phyloP scores from a whole-genome alignment of 2,797 vertebrate species.

The Typhlichthys eigenmanni region DNA sequence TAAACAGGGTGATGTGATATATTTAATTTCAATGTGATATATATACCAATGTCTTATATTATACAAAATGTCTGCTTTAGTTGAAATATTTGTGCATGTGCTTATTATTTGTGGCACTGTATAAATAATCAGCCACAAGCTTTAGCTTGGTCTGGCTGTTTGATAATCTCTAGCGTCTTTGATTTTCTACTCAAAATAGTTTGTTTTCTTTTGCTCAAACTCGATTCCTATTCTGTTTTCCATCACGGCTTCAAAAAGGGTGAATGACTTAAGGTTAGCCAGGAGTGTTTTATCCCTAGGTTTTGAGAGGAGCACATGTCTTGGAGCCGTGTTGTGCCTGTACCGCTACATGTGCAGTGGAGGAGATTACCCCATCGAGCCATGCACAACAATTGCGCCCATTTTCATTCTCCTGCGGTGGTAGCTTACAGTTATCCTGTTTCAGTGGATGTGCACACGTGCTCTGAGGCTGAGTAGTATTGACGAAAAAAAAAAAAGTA shows the following conservation, averaged over 20 bases:
- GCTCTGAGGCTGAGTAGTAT: constrained; percentile 41
- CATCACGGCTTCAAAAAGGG: background rate
- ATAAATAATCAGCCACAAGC: background rate
- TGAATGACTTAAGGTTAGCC: constrained; percentile 15
- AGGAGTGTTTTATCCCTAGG: constrained; percentile 1
- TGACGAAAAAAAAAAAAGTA: constrained; percentile 43
- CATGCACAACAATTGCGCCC: constrained; percentile 9
- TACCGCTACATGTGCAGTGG: constrained; percentile 2
- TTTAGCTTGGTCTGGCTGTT: background rate
- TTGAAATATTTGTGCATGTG: too few relatives aligned
- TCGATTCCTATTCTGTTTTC: background rate
- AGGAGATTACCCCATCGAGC: constrained; percentile 9
- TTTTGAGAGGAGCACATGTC: background rate
- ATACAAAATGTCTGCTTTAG: too few relatives aligned
- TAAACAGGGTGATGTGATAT: constrained; percentile 2
- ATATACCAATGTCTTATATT: too few relatives aligned
- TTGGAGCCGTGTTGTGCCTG: background rate
- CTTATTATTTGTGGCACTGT: too few relatives aligned
- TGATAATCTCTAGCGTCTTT: too few relatives aligned
- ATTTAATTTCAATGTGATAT: background rate
- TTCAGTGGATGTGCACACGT: constrained; percentile 40
- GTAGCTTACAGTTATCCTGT: constrained; percentile 33
- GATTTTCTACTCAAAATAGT: background rate
- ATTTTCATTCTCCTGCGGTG: constrained; percentile 9
- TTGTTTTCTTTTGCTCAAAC: background rate